Base-by-base conservation (phyloP, 2,797 vertebrate species). In the Eulemur rubriventer region DNA sequence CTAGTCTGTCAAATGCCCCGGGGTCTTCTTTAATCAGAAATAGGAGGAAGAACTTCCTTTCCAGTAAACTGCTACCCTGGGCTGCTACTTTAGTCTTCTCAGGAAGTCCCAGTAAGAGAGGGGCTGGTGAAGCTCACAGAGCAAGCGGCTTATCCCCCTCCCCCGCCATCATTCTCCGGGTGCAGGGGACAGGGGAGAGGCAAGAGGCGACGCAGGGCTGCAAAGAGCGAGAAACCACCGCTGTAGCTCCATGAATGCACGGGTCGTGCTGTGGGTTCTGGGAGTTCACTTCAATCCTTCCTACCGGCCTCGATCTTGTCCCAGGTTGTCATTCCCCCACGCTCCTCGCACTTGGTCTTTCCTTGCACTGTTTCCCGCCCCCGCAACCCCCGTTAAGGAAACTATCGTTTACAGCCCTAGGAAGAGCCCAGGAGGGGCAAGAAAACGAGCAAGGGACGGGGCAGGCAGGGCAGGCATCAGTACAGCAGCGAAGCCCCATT, bases 401-500 rank as follows among this genome's bases (percentile, higher is more conserved):
- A 97, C 84, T 87, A 90, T 87, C 93, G 69, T 91, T 92, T 89
- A 91, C 92, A 96, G 79, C 87, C 89, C 82, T n/a, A 89, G 95
- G 91, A 90, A 86, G 85, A 88, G 61, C 33, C 46, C 24, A 28
- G n/a, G 33, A 59, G 20, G 18, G 86, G 41, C 26, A 73, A 63
- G 52, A 38, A 65, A 33, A 76, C 18, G 26, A 61, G 90, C 17
- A 5, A 88, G 33, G 52, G 55, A 65, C 67, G 78, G 43, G 43
- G 43, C 43, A 46, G 43, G 10, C 43, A 46, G 43, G 38, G 41
- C 3, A 24, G 55, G 87, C 72, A 69, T 83, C 93, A 97, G 98
- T 98, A 98, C 97, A 98, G 98, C 98, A 97, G 83, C 7, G 20
- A 72, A 78, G 79, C 79, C 76, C 41, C 0, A 43, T 59, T 38